Percentiles rank a stretch among this genome's conserved stretches.
Conservation (phyloP, 2,113 vertebrate genomes). For the Numenius arquata region DNA sequence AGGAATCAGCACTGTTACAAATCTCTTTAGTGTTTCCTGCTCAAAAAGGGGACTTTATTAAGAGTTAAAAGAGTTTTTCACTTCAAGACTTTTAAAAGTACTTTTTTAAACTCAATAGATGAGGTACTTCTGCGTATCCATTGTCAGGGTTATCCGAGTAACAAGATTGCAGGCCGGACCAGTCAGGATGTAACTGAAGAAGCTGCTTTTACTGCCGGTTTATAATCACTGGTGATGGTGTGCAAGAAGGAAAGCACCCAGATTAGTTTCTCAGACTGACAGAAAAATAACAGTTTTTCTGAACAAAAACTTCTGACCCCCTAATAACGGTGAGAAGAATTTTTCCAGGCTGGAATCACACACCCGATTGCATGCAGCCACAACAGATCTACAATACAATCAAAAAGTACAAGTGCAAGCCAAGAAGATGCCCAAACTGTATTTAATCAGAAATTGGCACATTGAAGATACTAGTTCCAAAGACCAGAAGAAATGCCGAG, state of each 20-base stretch:
- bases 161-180: neutral
- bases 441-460: neutral
- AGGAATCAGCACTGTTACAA: accelerated
- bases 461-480: neutral
- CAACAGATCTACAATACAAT: neutral
- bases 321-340: neutral
- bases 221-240: neutral
- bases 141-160: neutral
- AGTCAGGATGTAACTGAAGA: neutral
- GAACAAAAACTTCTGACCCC: neutral
- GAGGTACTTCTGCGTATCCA: neutral
- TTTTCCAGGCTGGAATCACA: neutral
- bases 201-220: neutral
- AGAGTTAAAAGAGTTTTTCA: no score
- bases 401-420: neutral
- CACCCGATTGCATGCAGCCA: neutral
- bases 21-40: neutral
- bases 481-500: neutral
- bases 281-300: neutral
- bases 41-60: neutral
- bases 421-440: neutral
- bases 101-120: neutral
- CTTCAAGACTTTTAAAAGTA: neutral
- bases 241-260: neutral
- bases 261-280: neutral